Conservation (phyloP, 2,888 invertebrate species). For the Caenorhabditis sp. region DNA sequence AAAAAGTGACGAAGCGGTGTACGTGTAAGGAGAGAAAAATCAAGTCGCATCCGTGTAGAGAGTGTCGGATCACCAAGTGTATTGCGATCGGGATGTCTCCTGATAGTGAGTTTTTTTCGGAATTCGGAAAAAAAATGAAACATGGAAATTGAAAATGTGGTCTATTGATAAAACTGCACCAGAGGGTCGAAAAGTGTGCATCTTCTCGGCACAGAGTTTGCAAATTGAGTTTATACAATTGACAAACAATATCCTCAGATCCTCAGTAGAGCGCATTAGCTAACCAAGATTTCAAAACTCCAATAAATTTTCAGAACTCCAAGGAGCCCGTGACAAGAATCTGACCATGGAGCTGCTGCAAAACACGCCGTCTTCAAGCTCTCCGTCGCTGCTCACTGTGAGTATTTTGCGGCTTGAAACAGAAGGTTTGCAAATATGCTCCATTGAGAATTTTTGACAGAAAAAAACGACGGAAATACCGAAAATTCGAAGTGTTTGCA, state of each 20-base stretch:
- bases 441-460: neutral
- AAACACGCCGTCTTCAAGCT: constrained; percentile 1
- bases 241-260: neutral
- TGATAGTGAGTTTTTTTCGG: constrained; percentile 16
- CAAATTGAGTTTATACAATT: no score
- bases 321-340: neutral
- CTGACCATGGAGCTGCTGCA: neutral
- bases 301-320: constrained; percentile 12
- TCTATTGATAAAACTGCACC: neutral
- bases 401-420: no score
- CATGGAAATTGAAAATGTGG: neutral
- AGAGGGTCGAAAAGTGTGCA: neutral
- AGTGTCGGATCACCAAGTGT: constrained; percentile 33
- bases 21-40: neutral
- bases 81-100: constrained; percentile 7
- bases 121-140: neutral
- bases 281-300: neutral
- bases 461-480: no score
- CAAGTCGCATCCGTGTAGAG: constrained; percentile 21
- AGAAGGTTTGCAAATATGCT: neutral
- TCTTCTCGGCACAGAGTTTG: no score
- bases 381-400: neutral
- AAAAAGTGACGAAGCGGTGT: neutral
- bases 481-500: no score
- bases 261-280: neutral